Conservation (phyloP, 2,888 invertebrate species). For the Standfussiana lucernea region DNA sequence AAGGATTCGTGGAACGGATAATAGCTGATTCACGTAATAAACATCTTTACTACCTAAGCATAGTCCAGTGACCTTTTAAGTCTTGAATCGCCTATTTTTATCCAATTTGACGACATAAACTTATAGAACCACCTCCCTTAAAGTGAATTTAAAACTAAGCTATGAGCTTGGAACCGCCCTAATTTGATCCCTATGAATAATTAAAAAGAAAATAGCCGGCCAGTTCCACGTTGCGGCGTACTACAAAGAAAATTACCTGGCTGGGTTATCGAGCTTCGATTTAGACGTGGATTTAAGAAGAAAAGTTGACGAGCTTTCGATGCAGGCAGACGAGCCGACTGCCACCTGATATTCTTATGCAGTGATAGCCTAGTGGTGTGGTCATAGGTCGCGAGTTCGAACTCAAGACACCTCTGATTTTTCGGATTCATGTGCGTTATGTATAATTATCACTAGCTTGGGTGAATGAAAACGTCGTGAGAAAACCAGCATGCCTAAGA, state of each 20-base stretch:
- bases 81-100: slow-evolving; percentile 1
- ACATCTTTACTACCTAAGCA: neutral
- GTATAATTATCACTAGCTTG: too few species aligned
- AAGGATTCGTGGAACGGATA: neutral
- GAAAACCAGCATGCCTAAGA: too few species aligned
- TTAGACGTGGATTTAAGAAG: slow-evolving; percentile 35
- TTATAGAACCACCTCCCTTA: slow-evolving; percentile 27
- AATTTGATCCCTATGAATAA: slow-evolving; percentile 67
- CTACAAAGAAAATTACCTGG: slow-evolving; percentile 60
- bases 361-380: too few species aligned
- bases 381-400: too few species aligned
- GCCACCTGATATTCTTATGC: neutral
- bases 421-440: too few species aligned
- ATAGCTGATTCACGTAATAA: slow-evolving; percentile 12
- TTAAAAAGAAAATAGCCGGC: slow-evolving; percentile 48
- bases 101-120: slow-evolving; percentile 19
- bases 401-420: too few species aligned
- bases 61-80: slow-evolving; percentile 14
- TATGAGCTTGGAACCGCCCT: slow-evolving; percentile 14
- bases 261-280: slow-evolving; percentile 41
- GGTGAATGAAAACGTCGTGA: too few species aligned
- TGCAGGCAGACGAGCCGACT: neutral
- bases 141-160: slow-evolving; percentile 54
- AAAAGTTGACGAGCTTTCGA: neutral
- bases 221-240: slow-evolving; percentile 32